Evolutionary conservation across 37 sponge, comb jelly and placozoan genomes (phyloP), one percentile per base, ranked within the genome.

Genomic region (Tethya wilhelma): DNA sequence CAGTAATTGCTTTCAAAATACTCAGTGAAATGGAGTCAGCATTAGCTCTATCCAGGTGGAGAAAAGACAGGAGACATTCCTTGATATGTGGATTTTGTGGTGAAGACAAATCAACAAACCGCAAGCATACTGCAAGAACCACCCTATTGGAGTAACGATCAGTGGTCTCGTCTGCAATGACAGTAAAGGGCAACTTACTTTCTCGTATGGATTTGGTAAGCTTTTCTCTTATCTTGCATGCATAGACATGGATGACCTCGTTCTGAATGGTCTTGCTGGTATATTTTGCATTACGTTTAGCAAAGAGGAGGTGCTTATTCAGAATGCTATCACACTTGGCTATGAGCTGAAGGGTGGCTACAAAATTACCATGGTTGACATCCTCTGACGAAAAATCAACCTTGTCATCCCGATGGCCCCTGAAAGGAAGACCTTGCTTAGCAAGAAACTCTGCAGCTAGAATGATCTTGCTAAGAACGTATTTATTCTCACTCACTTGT

Each of bases 201-300:
- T 32, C 53, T 26, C 67, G 67, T 34, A 38, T 23, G 23, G 42
- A 23, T 38, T 55, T 30, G 36, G 56, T 74, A 23, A 56, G 12
- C 43, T 68, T 42, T 78, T 78, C 62, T 40, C 71, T 66, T 28
- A 86, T 36, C 73, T 83, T 80, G 49, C 67, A 40, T 12, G 67
- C 80, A 73, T 59, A 71, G 32, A 80, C 59, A 25, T 79, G 69
- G 41, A 80, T 72, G 36, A 86, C 36, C 30, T 80, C 74, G 59
- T 79, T 86, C 29, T 85, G 86, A 31, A 85, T 70, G 33, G 63
- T 78, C 70, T 81, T 87, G 34, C 88, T 84, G 38, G 81, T 79
- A 56, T 77, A 77, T 26, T 80, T 79, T 34, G 77, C 85, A 77
- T 75, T 77, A 31, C 40, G 12, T 38, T 64, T 77, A 26, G 77